Evolutionary conservation across 2,113 vertebrate species (phyloP).

Genomic region (Gopherus evgoodei): DNA sequence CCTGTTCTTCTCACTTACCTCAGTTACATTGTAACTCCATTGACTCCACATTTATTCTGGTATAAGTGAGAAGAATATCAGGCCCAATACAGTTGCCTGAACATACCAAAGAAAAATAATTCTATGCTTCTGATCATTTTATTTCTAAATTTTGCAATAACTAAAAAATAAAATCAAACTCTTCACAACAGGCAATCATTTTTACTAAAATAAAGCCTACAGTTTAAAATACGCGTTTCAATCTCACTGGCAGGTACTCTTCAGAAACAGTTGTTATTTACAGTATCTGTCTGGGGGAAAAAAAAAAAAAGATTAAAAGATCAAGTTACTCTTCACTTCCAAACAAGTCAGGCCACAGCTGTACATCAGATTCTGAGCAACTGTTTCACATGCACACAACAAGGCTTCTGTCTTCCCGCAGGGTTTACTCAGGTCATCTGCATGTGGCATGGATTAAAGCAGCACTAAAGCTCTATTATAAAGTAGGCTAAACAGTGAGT

Average conservation of each 20-base stretch:
- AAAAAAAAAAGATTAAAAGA: constrained; percentile 80
- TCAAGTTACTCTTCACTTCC: constrained; percentile 84
- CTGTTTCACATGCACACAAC: constrained; percentile 88
- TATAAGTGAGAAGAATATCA: background rate
- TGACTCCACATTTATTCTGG: background rate
- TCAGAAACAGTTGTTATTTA: constrained; percentile 79
- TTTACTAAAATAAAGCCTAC: background rate
- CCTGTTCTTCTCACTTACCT: fast-evolving
- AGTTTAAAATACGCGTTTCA: background rate
- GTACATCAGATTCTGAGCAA: constrained; percentile 87
- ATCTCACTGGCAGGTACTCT: constrained; percentile 62
- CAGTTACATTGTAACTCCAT: background rate
- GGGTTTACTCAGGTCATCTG: constrained; percentile 78
- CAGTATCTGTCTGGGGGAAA: constrained; percentile 60
- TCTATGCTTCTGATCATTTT: background rate
- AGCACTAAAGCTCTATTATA: constrained; percentile 65
- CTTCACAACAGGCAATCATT: background rate
- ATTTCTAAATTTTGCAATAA: background rate
- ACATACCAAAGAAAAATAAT: background rate
- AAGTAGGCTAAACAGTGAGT: background rate
- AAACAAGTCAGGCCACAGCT: constrained; percentile 89
- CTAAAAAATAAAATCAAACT: background rate
- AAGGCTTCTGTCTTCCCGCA: constrained; percentile 84
- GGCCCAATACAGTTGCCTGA: background rate
- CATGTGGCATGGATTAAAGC: constrained; percentile 81